Evolutionary conservation across 1,140 invertebrate species (phyloP).

Genomic region (Micrasema longulum): DNA sequence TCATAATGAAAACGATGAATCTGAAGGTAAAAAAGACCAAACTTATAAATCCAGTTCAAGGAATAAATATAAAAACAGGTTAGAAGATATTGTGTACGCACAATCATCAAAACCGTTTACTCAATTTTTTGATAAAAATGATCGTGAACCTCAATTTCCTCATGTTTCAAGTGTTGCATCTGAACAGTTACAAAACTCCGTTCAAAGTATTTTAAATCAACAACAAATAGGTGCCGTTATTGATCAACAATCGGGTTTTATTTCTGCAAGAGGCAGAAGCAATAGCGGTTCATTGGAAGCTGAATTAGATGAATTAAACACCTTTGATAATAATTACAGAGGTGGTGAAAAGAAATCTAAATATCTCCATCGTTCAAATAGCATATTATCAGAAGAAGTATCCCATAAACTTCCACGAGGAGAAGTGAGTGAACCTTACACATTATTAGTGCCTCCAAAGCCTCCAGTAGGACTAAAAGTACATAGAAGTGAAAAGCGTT

Average conservation of each 20-base stretch:
- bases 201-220: conserved; percentile 61
- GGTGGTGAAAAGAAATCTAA: conserved; percentile 23
- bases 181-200: conserved; percentile 56
- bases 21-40: conserved; percentile 35
- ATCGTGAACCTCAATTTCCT: conserved; percentile 38
- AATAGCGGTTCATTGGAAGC: conserved; percentile 1
- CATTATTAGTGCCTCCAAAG: conserved; percentile 63
- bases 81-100: conserved; percentile 12
- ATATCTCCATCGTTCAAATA: conserved; percentile 59
- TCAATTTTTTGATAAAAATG: conserved; percentile 32
- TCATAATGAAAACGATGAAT: conserved; percentile 16
- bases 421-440: conserved; percentile 61
- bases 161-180: conserved; percentile 44
- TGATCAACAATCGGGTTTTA: conserved; percentile 59
- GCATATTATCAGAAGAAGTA: conserved; percentile 56
- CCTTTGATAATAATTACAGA: conserved; percentile 23
- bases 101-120: conserved; percentile 31
- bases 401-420: conserved; percentile 60
- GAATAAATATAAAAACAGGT: conserved; percentile 6
- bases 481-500: conserved; percentile 57
- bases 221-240: conserved; percentile 66
- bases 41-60: conserved; percentile 25
- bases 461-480: conserved; percentile 56
- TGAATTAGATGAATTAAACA: conserved; percentile 15
- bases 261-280: conserved; percentile 55